Evolutionary conservation across 2,113 vertebrate genomes (phyloP).

Genomic region (Dolichotis patagonum): DNA sequence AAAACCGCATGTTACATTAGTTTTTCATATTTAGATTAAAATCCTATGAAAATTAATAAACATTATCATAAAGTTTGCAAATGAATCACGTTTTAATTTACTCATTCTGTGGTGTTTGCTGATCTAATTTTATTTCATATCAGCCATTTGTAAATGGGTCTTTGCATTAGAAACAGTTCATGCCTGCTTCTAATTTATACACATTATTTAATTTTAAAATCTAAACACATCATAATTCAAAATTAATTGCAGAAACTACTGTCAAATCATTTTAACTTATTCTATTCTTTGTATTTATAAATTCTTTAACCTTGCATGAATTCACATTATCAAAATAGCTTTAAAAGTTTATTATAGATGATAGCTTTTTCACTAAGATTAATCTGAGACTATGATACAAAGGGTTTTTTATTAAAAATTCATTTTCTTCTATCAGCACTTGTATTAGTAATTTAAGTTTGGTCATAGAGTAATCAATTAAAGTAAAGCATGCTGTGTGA

Average conservation of each 20-base stretch:
- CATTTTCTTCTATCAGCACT: constrained; percentile 84
- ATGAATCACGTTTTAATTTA: constrained; percentile 69
- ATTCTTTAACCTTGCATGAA: constrained; percentile 52
- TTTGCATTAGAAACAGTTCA: constrained; percentile 4
- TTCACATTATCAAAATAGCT: constrained; percentile 43
- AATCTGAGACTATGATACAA: constrained; percentile 80
- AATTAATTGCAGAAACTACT: constrained; percentile 51
- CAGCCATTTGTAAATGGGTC: not conserved
- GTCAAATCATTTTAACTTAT: constrained; percentile 59
- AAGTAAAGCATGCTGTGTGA: constrained; percentile 85
- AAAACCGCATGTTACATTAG: not conserved
- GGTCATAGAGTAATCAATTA: constrained; percentile 87
- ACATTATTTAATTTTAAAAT: constrained; percentile 54
- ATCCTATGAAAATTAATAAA: constrained; percentile 35
- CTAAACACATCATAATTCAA: constrained; percentile 58
- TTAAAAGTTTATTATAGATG: constrained; percentile 81
- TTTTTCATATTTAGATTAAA: constrained; percentile 61
- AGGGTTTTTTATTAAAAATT: constrained; percentile 86
- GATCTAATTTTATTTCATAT: constrained; percentile 51
- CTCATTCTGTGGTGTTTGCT: constrained; percentile 50
- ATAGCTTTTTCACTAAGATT: constrained; percentile 81
- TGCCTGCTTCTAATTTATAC: constrained; percentile 36
- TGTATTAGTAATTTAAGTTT: constrained; percentile 88
- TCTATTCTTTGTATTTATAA: constrained; percentile 48
- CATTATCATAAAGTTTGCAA: not conserved